Base-by-base conservation (phyloP, 2,113 vertebrate genomes). In the Zapornia atra region DNA sequence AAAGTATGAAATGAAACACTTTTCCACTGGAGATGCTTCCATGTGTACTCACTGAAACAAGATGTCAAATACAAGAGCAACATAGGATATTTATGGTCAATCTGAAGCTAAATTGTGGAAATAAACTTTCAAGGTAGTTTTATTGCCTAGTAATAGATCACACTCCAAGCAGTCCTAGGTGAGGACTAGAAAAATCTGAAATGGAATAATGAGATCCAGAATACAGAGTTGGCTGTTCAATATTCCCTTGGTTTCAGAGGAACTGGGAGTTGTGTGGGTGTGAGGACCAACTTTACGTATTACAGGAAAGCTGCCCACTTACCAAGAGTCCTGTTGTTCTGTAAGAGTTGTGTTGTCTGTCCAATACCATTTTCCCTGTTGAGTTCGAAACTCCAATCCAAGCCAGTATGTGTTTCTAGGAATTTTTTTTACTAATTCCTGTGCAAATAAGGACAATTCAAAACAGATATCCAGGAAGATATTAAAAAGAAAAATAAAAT, bases 391-490 rank as follows among this genome's bases (percentile, higher is more conserved):
- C 34, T 3, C 28, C 69, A 93, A 70, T 88, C 88, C 83, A 69
- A 83, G 1, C 83, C 79, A 88, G 36, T 24, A 83, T 7, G 0
- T 0, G 3, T 0, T 1, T 38, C 0, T 3, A 28, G 16, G 6
- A 33, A 24, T 2, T 6, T 10, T 68, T 79, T 40, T 33, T 40
- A 51, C 3, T 14, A 69, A 2, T 69, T 46, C 33, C 88, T 94
- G 28, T 28, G 33, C 7, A 69, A n/a, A 51, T 51, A 51, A 91
- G 28, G 12, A 64, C 28, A 79, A 73, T 73, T 57, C 8, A 57
- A 87, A 87, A 38, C 5, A 82, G 16, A 38, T 63, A 51, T 38
- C 61, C 33, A 34, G 33, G 14, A 73, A 61, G 13, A 78, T 33
- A 72, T 10, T 53, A 33, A 60, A 83, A 70, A 25, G 15, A 77